phyloP scores from a whole-genome alignment of 2,888 invertebrate species.

The Ligdia adustata region DNA sequence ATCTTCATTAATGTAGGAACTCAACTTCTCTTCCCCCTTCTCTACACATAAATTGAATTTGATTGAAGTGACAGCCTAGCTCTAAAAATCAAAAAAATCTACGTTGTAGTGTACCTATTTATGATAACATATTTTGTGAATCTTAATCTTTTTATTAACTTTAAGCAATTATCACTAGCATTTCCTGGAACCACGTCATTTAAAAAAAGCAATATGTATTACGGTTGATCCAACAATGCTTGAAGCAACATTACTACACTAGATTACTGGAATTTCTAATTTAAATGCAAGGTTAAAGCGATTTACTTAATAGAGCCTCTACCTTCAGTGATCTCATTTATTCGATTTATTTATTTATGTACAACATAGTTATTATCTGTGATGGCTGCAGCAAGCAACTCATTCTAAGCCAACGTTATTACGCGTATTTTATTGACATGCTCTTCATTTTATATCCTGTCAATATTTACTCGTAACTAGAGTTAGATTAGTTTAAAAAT shows the following conservation, averaged over 20 bases:
- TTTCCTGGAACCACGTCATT: too few relatives aligned
- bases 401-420: background rate
- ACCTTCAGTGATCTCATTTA: conserved; percentile 54
- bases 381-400: conserved; percentile 10
- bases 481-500: too few relatives aligned
- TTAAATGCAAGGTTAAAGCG: conserved; percentile 62
- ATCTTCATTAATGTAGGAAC: too few relatives aligned
- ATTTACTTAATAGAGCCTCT: conserved; percentile 56
- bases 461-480: too few relatives aligned
- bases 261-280: conserved; percentile 58
- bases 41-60: too few relatives aligned
- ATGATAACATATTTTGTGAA: too few relatives aligned
- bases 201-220: conserved; percentile 5
- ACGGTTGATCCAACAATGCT: conserved; percentile 22
- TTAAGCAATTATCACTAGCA: too few relatives aligned
- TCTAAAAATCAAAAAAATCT: too few relatives aligned
- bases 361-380: conserved; percentile 27
- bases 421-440: background rate
- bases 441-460: background rate
- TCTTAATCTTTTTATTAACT: too few relatives aligned
- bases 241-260: conserved; percentile 32
- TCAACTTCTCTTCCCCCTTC: too few relatives aligned
- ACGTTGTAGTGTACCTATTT: too few relatives aligned
- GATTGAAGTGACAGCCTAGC: too few relatives aligned
- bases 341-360: conserved; percentile 39